Evolutionary conservation across 2,888 invertebrate genomes (phyloP).

Genomic region (Andrena hattorfiana): DNA sequence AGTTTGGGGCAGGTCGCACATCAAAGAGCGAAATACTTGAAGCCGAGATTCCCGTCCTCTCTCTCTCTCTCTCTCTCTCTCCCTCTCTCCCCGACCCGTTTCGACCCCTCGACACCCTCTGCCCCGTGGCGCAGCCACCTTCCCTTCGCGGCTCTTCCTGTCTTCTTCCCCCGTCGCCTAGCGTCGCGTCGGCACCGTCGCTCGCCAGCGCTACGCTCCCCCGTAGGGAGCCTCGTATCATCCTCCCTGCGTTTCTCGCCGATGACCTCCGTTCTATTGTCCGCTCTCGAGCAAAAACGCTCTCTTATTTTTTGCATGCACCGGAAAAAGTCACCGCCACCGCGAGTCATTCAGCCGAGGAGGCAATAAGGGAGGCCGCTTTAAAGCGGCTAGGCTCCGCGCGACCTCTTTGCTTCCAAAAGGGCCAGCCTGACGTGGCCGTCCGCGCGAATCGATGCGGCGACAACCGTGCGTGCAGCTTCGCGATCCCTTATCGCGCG

Average conservation of each 20-base stretch:
- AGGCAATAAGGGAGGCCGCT: constrained; percentile 51
- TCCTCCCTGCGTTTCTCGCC: constrained; percentile 65
- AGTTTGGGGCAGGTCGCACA: constrained; percentile 81
- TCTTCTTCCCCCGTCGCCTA: constrained; percentile 11
- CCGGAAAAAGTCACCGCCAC: constrained; percentile 73
- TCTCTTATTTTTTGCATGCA: constrained; percentile 73
- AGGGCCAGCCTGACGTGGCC: constrained; percentile 6
- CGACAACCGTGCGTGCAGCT: neutral
- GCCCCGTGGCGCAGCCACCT: constrained; percentile 3
- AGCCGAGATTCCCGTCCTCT: constrained; percentile 78
- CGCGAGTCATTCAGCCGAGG: constrained; percentile 51
- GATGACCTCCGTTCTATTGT: constrained; percentile 82
- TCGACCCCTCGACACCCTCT: constrained; percentile 9
- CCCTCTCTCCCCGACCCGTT: constrained; percentile 48
- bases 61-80: constrained; percentile 43
- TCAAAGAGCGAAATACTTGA: constrained; percentile 84
- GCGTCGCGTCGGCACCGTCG: constrained; percentile 6
- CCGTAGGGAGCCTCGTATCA: constrained; percentile 30
- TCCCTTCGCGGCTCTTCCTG: constrained; percentile 12
- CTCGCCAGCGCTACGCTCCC: neutral
- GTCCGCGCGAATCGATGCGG: constrained; percentile 27
- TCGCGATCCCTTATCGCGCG: neutral
- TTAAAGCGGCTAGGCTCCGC: constrained; percentile 26
- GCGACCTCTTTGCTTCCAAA: constrained; percentile 29
- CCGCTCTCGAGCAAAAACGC: constrained; percentile 79